phyloP scores from a whole-genome alignment of 2,888 invertebrate genomes.

The Amphimallon solstitiale region DNA sequence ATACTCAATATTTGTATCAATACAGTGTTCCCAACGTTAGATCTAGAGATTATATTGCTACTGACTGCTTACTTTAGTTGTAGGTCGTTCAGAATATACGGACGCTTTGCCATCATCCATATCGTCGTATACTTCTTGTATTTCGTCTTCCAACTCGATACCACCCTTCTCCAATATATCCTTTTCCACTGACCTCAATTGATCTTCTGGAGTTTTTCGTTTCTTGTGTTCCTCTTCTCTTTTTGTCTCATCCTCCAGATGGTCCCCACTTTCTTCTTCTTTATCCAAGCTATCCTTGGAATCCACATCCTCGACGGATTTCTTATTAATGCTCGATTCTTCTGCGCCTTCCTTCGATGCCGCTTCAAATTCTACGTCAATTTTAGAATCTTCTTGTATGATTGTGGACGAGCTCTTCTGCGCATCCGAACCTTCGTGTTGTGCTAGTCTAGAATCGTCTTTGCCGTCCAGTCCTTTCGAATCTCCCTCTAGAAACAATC shows the following conservation, averaged over 20 bases:
- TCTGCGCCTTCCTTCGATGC: neutral
- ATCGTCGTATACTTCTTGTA: constrained; percentile 39
- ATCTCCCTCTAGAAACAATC: too few relatives aligned
- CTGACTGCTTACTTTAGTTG: neutral
- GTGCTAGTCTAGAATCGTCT: too few relatives aligned
- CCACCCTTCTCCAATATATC: constrained; percentile 34
- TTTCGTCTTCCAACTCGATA: constrained; percentile 42
- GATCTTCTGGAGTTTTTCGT: constrained; percentile 6
- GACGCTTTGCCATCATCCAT: neutral
- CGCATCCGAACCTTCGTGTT: too few relatives aligned
- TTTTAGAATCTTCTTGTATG: neutral
- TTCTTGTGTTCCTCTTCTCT: constrained; percentile 21
- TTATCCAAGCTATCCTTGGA: constrained; percentile 3
- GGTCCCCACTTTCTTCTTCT: constrained; percentile 22
- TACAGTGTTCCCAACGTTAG: too few relatives aligned
- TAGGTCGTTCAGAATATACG: neutral
- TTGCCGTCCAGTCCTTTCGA: too few relatives aligned
- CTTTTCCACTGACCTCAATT: constrained; percentile 34
- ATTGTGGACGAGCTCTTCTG: neutral
- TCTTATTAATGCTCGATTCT: neutral
- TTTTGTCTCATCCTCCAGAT: constrained; percentile 37
- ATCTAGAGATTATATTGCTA: too few relatives aligned
- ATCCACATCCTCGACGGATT: too few relatives aligned
- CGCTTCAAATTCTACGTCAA: neutral
- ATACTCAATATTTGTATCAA: too few relatives aligned